Evolutionary conservation across 2,797 vertebrate species (phyloP).

Genomic region (Simalia tracyae): DNA sequence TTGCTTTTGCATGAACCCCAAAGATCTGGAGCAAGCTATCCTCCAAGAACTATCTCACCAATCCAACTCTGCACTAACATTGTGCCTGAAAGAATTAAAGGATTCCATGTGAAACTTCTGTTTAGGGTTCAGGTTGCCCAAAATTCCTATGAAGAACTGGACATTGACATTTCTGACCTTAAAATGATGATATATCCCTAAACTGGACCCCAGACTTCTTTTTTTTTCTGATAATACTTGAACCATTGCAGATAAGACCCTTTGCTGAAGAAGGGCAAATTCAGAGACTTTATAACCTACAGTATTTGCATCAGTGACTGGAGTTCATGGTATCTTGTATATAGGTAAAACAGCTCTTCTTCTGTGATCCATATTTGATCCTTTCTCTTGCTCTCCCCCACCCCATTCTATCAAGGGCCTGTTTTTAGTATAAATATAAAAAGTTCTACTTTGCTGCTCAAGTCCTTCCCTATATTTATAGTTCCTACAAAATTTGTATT

Average conservation of each 20-base stretch:
- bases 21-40: conserved; percentile 24
- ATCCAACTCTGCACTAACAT: background rate
- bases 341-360: background rate
- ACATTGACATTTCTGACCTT: background rate
- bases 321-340: background rate
- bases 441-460: background rate
- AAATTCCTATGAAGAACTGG: background rate
- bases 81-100: background rate
- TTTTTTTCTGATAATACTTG: background rate
- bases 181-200: background rate
- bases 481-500: background rate
- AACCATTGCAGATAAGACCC: background rate
- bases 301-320: background rate
- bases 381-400: background rate
- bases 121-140: background rate
- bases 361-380: background rate
- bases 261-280: background rate
- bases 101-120: background rate
- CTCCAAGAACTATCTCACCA: background rate
- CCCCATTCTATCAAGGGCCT: background rate
- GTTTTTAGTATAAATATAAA: background rate
- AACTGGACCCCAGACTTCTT: background rate
- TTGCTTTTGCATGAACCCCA: conserved; percentile 50
- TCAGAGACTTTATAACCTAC: background rate
- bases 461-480: background rate